Conservation (phyloP, 2,888 invertebrate species). For the Ganaspis brasiliensis region DNA sequence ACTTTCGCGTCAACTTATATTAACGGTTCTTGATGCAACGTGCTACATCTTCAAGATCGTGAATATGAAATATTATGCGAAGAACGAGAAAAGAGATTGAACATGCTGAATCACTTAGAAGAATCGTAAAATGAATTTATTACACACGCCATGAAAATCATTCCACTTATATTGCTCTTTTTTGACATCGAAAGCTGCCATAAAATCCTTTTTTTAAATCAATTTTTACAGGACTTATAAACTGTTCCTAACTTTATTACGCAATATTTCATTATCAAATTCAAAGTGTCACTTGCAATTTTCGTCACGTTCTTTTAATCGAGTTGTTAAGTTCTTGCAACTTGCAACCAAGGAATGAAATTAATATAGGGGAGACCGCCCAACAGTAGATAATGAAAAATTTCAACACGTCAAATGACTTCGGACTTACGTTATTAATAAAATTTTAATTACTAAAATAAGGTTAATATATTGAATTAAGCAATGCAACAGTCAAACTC, state of each 20-base stretch:
- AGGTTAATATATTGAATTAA: too few species aligned
- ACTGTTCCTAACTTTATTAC: neutral
- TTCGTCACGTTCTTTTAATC: too few species aligned
- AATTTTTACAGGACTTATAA: slow-evolving; percentile 1
- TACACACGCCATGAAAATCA: neutral
- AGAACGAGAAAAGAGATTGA: slow-evolving; percentile 10
- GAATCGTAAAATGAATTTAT: slow-evolving; percentile 28
- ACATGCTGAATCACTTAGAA: slow-evolving; percentile 35
- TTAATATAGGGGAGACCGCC: too few species aligned
- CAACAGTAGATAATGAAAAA: too few species aligned
- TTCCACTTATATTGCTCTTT: neutral
- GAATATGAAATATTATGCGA: slow-evolving; percentile 28
- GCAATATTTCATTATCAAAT: neutral
- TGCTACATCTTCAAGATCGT: slow-evolving; percentile 21
- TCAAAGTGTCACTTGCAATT: too few species aligned
- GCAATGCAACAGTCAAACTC: too few species aligned
- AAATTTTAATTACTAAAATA: too few species aligned
- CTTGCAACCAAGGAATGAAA: too few species aligned
- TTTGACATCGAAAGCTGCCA: neutral
- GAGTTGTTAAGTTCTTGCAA: too few species aligned
- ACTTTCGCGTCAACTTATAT: slow-evolving; percentile 25
- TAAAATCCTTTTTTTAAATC: slow-evolving; percentile 20
- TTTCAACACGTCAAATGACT: too few species aligned
- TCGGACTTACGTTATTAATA: too few species aligned
- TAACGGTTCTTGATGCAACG: slow-evolving; percentile 9